phyloP scores from a whole-genome alignment of 64 coral and sea anemone species.

The Actinia equina region DNA sequence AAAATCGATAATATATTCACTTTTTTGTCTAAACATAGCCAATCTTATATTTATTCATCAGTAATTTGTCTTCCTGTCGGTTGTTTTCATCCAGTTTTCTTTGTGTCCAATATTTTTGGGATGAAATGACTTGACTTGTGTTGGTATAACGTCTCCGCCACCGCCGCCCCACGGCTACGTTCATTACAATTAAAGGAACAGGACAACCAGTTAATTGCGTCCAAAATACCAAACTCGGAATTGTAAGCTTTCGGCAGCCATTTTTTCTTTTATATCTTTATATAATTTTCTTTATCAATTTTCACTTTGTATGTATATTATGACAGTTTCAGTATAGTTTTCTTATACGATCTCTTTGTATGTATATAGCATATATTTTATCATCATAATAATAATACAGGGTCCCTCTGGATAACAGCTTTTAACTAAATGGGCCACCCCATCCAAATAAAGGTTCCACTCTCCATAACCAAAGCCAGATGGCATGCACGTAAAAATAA shows the following conservation, averaged over 20 bases:
- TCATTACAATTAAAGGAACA: neutral
- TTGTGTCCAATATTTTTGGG: slow-evolving; percentile 1
- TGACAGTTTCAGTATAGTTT: no score
- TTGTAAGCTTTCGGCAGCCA: neutral
- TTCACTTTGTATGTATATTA: no score
- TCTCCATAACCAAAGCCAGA: no score
- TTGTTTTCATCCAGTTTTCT: neutral
- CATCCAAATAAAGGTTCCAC: no score
- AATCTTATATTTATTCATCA: neutral
- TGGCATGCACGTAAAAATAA: no score
- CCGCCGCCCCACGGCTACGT: neutral
- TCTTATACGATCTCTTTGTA: no score
- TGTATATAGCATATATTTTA: no score
- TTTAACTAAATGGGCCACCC: no score
- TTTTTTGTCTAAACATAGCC: neutral
- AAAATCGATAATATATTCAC: neutral
- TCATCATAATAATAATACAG: no score
- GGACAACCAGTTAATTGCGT: neutral
- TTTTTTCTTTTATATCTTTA: no score
- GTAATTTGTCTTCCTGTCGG: neutral
- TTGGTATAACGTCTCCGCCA: neutral
- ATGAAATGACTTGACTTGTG: neutral
- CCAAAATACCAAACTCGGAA: neutral
- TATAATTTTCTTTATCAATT: no score
- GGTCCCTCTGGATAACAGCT: no score